phyloP scores from a whole-genome alignment of 2,888 invertebrate genomes.

The Phyllotreta cruciferae region DNA sequence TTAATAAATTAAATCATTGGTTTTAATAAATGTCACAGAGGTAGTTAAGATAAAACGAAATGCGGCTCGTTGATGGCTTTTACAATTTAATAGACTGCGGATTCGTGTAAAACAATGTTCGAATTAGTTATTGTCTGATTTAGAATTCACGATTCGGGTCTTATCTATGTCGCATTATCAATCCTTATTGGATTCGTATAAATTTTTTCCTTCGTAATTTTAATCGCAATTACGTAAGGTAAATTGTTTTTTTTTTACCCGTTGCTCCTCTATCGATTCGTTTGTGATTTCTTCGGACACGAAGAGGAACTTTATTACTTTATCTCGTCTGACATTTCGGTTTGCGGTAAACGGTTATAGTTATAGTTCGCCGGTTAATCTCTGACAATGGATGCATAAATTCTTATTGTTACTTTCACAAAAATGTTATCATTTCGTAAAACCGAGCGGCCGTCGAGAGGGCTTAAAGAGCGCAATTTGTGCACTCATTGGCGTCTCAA shows the following conservation, averaged over 20 bases:
- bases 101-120: background rate
- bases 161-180: conserved; percentile 22
- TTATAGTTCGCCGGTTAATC: conserved; percentile 52
- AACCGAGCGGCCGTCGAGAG: conserved; percentile 30
- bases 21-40: too few species aligned
- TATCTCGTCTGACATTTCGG: conserved; percentile 48
- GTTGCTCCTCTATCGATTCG: conserved; percentile 35
- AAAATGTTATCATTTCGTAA: conserved; percentile 49
- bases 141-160: conserved; percentile 22
- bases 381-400: conserved; percentile 52
- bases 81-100: too few species aligned
- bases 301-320: conserved; percentile 51
- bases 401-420: conserved; percentile 51
- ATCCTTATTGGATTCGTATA: conserved; percentile 12
- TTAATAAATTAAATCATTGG: too few species aligned
- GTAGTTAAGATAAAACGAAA: too few species aligned
- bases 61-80: too few species aligned
- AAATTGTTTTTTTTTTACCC: conserved; percentile 21
- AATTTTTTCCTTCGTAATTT: conserved; percentile 25
- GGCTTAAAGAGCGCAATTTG: conserved; percentile 34
- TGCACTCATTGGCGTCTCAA: conserved; percentile 27
- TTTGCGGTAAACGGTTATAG: conserved; percentile 46
- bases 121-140: conserved; percentile 17
- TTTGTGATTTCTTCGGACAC: conserved; percentile 44
- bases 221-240: conserved; percentile 30